Conservation (phyloP, 2,113 vertebrate species). For the Phaethornis superciliosus region DNA sequence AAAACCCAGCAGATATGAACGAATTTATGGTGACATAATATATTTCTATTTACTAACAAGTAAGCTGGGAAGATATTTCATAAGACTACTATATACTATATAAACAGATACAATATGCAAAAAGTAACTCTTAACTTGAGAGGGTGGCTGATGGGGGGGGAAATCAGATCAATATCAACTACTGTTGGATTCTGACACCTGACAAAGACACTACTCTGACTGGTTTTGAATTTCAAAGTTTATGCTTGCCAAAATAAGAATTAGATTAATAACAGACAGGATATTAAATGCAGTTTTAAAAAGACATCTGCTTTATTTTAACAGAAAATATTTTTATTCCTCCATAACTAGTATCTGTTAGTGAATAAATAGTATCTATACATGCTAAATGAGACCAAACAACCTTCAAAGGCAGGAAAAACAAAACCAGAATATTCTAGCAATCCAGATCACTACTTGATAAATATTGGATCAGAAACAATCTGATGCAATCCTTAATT, state of each 20-base stretch:
- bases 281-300: background rate
- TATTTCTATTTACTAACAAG: background rate
- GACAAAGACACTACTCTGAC: background rate
- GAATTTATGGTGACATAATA: background rate
- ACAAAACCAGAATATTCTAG: background rate
- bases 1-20: background rate
- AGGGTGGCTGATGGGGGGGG: accelerated
- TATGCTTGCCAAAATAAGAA: background rate
- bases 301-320: background rate
- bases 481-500: background rate
- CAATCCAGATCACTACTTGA: background rate
- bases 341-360: background rate
- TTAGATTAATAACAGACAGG: background rate
- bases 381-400: background rate
- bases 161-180: background rate
- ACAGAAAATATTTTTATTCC: background rate
- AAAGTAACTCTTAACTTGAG: background rate
- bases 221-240: background rate
- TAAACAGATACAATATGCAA: background rate
- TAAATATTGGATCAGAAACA: background rate
- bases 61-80: background rate
- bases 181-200: background rate
- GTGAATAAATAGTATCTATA: background rate
- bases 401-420: background rate
- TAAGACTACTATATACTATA: background rate